phyloP scores from a whole-genome alignment of 2,797 vertebrate species.

The Botia kubotai region DNA sequence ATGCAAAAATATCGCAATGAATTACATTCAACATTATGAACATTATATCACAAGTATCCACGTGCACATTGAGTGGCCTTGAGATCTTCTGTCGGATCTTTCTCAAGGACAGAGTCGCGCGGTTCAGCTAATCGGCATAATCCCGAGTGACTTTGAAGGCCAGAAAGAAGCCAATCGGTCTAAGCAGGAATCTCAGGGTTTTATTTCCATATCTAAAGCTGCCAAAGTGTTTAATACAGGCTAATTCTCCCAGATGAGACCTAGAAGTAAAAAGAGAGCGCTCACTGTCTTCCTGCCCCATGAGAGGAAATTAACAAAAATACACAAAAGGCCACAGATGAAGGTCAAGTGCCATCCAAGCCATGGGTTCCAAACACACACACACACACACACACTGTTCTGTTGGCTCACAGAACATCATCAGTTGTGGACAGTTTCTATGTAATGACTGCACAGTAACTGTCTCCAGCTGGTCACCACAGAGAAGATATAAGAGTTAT shows the following conservation, averaged over 20 bases:
- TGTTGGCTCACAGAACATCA: background rate
- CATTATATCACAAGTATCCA: conserved; percentile 5
- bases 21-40: conserved; percentile 26
- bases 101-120: conserved; percentile 31
- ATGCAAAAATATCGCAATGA: conserved; percentile 12
- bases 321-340: conserved; percentile 4
- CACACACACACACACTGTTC: background rate
- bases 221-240: conserved; percentile 33
- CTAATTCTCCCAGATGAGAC: conserved; percentile 47
- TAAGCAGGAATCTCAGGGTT: conserved; percentile 21
- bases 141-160: conserved; percentile 15
- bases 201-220: conserved; percentile 30
- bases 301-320: conserved; percentile 45
- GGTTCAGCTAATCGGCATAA: conserved; percentile 22
- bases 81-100: conserved; percentile 1
- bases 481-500: conserved; percentile 10
- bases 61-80: background rate
- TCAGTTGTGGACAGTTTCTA: background rate
- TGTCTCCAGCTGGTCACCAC: background rate
- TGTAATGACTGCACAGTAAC: background rate
- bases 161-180: conserved; percentile 15
- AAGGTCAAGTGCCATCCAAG: conserved; percentile 43
- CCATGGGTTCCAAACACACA: background rate
- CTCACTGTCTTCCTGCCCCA: conserved; percentile 12
- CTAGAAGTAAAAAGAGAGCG: conserved; percentile 10